Conservation (phyloP, 2,797 vertebrate genomes). For the Cynodonichthys magdalenae region DNA sequence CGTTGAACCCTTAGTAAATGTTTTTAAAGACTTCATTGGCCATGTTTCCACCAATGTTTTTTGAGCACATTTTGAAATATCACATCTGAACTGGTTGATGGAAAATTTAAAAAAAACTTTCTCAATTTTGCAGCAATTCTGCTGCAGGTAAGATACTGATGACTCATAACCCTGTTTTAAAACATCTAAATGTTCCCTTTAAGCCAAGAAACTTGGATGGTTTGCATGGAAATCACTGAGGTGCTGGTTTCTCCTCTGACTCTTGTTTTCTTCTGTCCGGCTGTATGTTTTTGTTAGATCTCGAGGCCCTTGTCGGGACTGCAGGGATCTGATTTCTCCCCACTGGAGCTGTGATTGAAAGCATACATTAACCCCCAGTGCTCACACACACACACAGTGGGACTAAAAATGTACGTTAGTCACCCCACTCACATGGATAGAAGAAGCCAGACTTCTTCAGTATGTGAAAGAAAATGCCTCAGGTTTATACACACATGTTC, state of each 20-base stretch:
- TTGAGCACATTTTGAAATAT: too few species aligned
- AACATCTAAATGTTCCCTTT: background rate
- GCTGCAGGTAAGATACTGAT: background rate
- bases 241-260: background rate
- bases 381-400: constrained; percentile 14
- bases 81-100: too few species aligned
- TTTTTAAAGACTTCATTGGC: too few species aligned
- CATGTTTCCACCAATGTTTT: too few species aligned
- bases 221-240: background rate
- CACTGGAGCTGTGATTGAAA: constrained; percentile 67
- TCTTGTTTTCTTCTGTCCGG: constrained; percentile 19
- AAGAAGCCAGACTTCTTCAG: constrained; percentile 56
- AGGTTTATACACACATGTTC: constrained; percentile 43
- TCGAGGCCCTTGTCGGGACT: constrained; percentile 27
- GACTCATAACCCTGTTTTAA: background rate
- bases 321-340: constrained; percentile 70
- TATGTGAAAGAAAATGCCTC: constrained; percentile 47
- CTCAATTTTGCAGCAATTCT: background rate
- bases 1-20: too few species aligned
- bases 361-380: constrained; percentile 70
- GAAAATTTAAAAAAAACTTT: too few species aligned
- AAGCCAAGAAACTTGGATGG: background rate
- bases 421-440: constrained; percentile 40
- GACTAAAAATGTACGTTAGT: too few species aligned
- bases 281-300: constrained; percentile 15